Evolutionary conservation across 2,888 invertebrate species (phyloP).

Genomic region (Tridacna gigas): DNA sequence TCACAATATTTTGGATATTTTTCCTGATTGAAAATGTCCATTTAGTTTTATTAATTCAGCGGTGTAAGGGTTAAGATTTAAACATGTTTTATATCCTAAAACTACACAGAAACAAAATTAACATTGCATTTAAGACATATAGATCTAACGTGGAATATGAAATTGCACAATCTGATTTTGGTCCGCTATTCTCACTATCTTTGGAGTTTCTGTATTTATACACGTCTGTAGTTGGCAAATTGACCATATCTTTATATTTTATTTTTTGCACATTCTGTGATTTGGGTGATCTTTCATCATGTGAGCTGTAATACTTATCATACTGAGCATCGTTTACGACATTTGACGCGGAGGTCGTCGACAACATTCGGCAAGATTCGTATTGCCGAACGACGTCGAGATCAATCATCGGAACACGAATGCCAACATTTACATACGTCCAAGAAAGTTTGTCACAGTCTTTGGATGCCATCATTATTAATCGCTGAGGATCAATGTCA

Average conservation of each 20-base stretch:
- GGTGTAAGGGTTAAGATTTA: no score
- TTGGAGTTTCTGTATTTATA: background rate
- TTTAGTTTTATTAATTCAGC: no score
- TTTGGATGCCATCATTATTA: conserved; percentile 68
- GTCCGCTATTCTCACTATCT: background rate
- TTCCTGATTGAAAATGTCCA: no score
- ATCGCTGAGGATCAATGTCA: conserved; percentile 63
- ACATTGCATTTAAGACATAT: no score
- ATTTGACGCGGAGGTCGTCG: conserved; percentile 48
- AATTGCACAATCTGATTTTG: background rate
- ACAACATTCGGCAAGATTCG: conserved; percentile 69
- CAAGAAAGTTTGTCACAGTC: conserved; percentile 75
- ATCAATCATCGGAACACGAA: conserved; percentile 64
- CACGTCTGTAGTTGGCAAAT: conserved; percentile 7
- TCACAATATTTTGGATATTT: no score
- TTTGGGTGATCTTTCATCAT: background rate
- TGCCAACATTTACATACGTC: conserved; percentile 68
- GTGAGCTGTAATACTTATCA: conserved; percentile 20
- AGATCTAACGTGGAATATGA: no score
- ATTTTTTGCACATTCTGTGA: conserved; percentile 5
- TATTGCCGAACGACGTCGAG: conserved; percentile 64
- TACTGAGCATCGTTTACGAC: conserved; percentile 30
- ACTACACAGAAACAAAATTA: no score
- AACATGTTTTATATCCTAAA: no score
- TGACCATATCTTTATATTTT: conserved; percentile 20